Evolutionary conservation across 2,888 invertebrate genomes (phyloP), one percentile per base, ranked within the genome.

Genomic region (Folsomia candida): DNA sequence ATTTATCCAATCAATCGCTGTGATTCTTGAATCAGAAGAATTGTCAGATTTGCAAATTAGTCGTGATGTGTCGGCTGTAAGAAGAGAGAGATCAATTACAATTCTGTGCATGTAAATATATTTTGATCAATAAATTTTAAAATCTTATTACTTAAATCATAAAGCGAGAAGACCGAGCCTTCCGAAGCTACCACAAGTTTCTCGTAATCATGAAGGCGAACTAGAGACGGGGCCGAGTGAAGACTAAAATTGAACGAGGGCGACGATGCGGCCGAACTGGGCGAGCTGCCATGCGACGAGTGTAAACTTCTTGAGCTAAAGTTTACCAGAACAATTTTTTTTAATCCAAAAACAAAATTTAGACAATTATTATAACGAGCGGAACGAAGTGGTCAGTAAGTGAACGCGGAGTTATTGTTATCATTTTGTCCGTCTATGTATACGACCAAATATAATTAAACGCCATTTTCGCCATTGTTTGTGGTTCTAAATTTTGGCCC

Each of bases 1-100:
- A 85, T 97, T 94, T 51, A 96, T 85, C 85, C 93, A 93, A 81
- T 94, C 91, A 72, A 96, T 85, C 67, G 92, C 87, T 4, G 93
- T 91, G 69, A 97, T 89, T 77, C 90, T 88, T 18, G 90, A 87
- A 76, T 82, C 81, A 22, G 62, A 72, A 22, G 76, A 74, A 64
- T 77, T 77, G 28, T 77, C 77, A 72, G 77, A 68, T 74, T 79
- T 78, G 51, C 70, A 67, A 71, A 78, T 62, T n/a, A 78, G 47
- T 58, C 77, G 67, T 47, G 76, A 57, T 29, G 78, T 70, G 29
- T 76, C 74, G 25, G 69, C 70, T 71, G 67, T 54, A 64, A 70
- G 67, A 57, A 57, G n/a, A 65, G 26, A 6, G 2, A 24, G n/a
- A n/a, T n/a, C n/a, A n/a, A n/a, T n/a, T n/a, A n/a, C n/a, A n/a